Conservation (phyloP, 2,888 invertebrate species). For the Microctonus aethiopoides region DNA sequence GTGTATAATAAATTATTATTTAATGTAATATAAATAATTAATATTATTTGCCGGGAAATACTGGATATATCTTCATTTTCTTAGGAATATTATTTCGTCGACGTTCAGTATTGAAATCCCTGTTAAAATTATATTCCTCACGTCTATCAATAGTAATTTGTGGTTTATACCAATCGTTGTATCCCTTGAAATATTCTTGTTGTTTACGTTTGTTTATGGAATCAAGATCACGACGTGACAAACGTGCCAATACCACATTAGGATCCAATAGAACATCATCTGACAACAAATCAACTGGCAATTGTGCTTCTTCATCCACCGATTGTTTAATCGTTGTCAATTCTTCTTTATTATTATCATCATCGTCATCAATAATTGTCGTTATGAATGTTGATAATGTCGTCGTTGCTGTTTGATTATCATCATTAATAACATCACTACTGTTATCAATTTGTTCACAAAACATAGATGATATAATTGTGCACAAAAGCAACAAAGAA, state of each 20-base stretch:
- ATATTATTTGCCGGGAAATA: constrained; percentile 52
- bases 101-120: constrained; percentile 7
- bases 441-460: background rate
- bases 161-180: constrained; percentile 11
- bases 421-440: background rate
- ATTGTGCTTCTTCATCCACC: constrained; percentile 28
- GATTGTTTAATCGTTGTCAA: background rate
- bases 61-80: constrained; percentile 46
- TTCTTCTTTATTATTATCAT: background rate
- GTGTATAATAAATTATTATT: background rate
- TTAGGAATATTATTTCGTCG: constrained; percentile 8
- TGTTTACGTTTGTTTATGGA: background rate
- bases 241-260: constrained; percentile 44
- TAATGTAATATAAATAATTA: background rate
- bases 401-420: constrained; percentile 4
- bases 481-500: background rate
- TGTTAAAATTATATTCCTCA: background rate
- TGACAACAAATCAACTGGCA: constrained; percentile 44
- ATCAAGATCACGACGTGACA: constrained; percentile 39
- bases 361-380: background rate
- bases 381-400: background rate
- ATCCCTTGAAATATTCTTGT: constrained; percentile 16
- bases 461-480: background rate
- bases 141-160: constrained; percentile 1
- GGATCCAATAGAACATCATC: constrained; percentile 48